Evolutionary conservation across 2,888 invertebrate species (phyloP), one percentile per base, ranked within the genome.

Genomic region (Tenodera sinensis): DNA sequence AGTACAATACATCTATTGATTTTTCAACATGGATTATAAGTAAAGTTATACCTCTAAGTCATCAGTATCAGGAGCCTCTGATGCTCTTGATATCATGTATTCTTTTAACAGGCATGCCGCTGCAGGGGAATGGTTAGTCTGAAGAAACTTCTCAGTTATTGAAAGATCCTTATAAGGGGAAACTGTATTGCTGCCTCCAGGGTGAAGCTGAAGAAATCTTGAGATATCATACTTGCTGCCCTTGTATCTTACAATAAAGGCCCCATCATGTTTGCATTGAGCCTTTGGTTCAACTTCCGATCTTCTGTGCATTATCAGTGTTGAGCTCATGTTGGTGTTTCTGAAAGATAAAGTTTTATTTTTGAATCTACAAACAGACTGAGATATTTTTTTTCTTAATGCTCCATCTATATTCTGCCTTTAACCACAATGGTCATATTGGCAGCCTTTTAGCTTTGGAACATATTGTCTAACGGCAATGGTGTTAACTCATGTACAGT

Each of bases 141-240:
- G 93, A 85, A 92, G 91, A 94, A 96, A 95, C 25, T 94, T 95
- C 28, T 93, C 92, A 28, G 94, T 92, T 71, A 96, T 93, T 88
- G 94, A 94, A 91, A 94, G 94, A 7, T 95, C 94, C 91, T 94
- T 93, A 91, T 94, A 96, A n/a, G 93, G 93, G 91, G 94, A 93
- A 0, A 97, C 93, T 1, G 96, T 96, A 91, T 95, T 96, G 0
- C 95, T 92, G 0, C 97, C 97, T 0, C 97, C 97, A 0, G 97
- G 97, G 92, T 97, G 97, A 91, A 96, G 96, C 88, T 94, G 94
- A 88, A 96, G 91, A 92, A 97, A 97, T 81, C 94, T 93, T 85
- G 94, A 93, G 88, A 97, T 93, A 92, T 97, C 95, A 93, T 97
- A 97, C 87, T 93, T 93, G 82, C 94, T 93, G 14, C 93, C 93